These are phyloP conservation scores for Microtus obscurus DNA, from an alignment of 2,797 vertebrate genomes.

Conservation along the genomic window DNA sequence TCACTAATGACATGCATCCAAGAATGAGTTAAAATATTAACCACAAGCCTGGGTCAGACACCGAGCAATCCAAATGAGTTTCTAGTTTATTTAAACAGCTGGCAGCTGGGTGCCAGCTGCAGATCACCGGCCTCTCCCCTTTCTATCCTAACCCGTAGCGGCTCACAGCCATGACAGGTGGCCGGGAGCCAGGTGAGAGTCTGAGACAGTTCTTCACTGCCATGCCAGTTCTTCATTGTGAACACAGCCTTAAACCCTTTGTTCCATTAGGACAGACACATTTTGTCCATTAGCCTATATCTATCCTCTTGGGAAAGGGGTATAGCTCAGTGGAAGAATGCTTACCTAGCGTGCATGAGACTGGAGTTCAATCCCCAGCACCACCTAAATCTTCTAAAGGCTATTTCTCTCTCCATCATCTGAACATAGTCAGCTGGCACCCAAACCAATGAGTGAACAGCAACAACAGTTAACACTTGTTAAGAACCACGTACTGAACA, in stretches of 20 bases:
- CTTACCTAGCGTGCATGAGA: background rate
- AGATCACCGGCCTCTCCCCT: background rate
- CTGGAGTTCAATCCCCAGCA: background rate
- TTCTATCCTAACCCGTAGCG: no score
- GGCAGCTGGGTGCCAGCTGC: background rate
- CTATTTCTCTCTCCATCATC: background rate
- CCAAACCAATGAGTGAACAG: background rate
- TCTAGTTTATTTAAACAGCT: background rate
- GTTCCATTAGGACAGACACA: background rate
- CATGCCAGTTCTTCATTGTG: background rate
- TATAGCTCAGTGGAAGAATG: background rate
- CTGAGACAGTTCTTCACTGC: background rate
- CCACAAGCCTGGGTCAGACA: background rate
- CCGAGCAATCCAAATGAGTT: background rate
- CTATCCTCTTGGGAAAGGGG: background rate
- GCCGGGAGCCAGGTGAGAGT: background rate
- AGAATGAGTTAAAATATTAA: slow-evolving; percentile 27
- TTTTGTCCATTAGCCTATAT: background rate
- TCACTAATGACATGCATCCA: background rate
- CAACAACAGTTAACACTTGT: background rate
- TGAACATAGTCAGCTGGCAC: background rate
- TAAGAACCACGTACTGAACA: background rate
- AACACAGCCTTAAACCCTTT: background rate
- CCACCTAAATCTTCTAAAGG: background rate
- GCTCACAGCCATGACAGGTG: background rate